Evolutionary conservation across 2,888 invertebrate genomes (phyloP), one percentile per base, ranked within the genome.

Genomic region (Dryadula phaetusa): DNA sequence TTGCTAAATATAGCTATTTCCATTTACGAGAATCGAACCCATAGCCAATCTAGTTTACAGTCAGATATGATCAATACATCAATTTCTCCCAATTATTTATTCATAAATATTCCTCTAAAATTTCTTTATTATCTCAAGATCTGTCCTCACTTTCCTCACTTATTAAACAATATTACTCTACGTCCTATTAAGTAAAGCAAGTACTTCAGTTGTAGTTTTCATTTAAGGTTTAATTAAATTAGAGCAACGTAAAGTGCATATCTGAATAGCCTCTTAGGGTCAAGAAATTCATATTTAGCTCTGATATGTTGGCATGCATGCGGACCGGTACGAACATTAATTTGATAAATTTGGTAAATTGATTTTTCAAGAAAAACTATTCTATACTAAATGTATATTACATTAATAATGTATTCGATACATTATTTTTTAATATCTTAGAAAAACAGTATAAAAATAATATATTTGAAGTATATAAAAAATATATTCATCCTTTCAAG

Each of bases 211-310:
- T 14, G 22, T 49, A 49, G 32, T 37, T 34, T 34, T 20, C 22
- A 12, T n/a, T 34, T 62, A 34, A 34, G 37, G 3, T 49, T 49
- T 62, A 62, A 62, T 62, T 62, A 37, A 49, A 62, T 62, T 40
- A 40, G 44, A 28, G 44, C 60, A 25, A 44, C 25, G 14, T 18
- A 3, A 20, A 44, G 20, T 32, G 28, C 44, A 60, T 44, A 32
- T 44, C 42, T 18, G 7, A 60, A 63, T 63, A 25, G 25, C 28
- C 40, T 34, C 18, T 68, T 63, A 68, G 68, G 72, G 74, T 74
- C 74, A 74, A 75, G 74, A 67, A 72, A 75, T 74, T 74, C 64
- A 67, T 74, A 70, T 66, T 64, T 67, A 62, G 42, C 42, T 71
- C 70, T 72, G 70, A 74, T 72, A 71, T 69, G 67, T 66, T 72